These are phyloP conservation scores for Drosophila aldrichi DNA, from an alignment of 2,888 invertebrate species.

Conservation along the genomic window DNA sequence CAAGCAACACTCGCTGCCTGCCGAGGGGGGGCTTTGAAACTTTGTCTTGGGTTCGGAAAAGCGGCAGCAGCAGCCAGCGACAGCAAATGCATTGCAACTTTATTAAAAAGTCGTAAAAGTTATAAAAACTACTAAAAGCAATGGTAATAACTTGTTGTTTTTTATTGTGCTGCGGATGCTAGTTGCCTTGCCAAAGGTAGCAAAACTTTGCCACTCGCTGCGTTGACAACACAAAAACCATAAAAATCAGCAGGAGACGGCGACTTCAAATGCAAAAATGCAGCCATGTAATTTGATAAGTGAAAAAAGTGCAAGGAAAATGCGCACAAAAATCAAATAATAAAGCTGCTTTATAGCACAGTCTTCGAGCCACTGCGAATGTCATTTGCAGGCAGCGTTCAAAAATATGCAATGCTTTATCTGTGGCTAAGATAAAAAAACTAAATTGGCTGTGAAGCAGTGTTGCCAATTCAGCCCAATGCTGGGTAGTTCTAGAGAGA, in stretches of 20 bases:
- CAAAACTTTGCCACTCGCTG: conserved; percentile 40
- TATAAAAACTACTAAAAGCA: conserved; percentile 78
- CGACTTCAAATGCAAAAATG: conserved; percentile 25
- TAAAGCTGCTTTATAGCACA: conserved; percentile 25
- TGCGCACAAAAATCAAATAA: conserved; percentile 37
- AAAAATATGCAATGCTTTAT: conserved; percentile 46
- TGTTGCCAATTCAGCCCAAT: too few relatives aligned
- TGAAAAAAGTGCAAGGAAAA: conserved; percentile 14
- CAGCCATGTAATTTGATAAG: conserved; percentile 54
- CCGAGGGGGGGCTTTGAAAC: conserved; percentile 52
- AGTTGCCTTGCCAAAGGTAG: conserved; percentile 44
- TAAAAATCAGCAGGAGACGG: conserved; percentile 1
- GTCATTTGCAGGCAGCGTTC: conserved; percentile 36
- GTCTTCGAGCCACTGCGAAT: conserved; percentile 22
- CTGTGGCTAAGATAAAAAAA: background rate
- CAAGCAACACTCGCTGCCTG: conserved; percentile 34
- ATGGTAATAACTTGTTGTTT: conserved; percentile 76
- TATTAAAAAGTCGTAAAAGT: conserved; percentile 81
- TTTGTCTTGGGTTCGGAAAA: conserved; percentile 68
- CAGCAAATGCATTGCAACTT: conserved; percentile 75
- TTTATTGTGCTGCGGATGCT: conserved; percentile 53
- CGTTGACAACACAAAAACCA: conserved; percentile 33
- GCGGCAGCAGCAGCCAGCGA: background rate
- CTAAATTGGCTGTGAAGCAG: background rate
- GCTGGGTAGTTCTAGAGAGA: too few relatives aligned